Evolutionary conservation across 2,888 invertebrate genomes (phyloP), one percentile per base, ranked within the genome.

Genomic region (Tubulanus polymorphus): DNA sequence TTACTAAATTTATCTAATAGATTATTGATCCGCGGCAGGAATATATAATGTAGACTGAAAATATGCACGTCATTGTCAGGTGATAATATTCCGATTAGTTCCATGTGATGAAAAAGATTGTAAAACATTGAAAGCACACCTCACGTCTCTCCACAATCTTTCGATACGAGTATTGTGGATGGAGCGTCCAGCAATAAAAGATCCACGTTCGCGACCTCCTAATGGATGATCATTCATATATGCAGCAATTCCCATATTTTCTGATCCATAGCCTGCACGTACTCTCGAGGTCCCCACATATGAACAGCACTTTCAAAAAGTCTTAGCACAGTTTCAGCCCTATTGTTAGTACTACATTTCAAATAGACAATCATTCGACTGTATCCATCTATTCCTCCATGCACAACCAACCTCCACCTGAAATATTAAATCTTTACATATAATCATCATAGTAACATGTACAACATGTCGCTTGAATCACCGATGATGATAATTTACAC

Each of bases 301-400:
- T 55, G 23, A 8, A 61, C 59, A 49, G 62, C 62, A 27, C 57
- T 55, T 25, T 41, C 12, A 54, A 63, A 62, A 8, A 48, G 51
- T 48, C 41, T n/a, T 6, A 62, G 53, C 3, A 59, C 63, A 25
- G 59, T 61, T 25, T 51, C 53, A 20, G 61, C 54, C 26, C 28
- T 53, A 49, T 63, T 63, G 46, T 61, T 56, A 32, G 58, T 56
- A 41, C 51, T 59, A 15, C 56, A 54, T 37, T 57, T 52, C 20
- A 63, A 18, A 48, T 49, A 62, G 2, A 63, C 57, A 25, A 63
- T 63, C 5, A 62, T 23, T 23, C 62, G 51, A 6, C 60, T 60
- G 37, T 57, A 63, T 3, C 62, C 63, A 63, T 63, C 61, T 18
- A 61, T 54, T 8, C 61, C 59, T 32, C 62, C 62, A 59, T 63